Evolutionary conservation across 2,797 vertebrate species (phyloP), one percentile per base, ranked within the genome.

Genomic region (Coendou prehensilis): DNA sequence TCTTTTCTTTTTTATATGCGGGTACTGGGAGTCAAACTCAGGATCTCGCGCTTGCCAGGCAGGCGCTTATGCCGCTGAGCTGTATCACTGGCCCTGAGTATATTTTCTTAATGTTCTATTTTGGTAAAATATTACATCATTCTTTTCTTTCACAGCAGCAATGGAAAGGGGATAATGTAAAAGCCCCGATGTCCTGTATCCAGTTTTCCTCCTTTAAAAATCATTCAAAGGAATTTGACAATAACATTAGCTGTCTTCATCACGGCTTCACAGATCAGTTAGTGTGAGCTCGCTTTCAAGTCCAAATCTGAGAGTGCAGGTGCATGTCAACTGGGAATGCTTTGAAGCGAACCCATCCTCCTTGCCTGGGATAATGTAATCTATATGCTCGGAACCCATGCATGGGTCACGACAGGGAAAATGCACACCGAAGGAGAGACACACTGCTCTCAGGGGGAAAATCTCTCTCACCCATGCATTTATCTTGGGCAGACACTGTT

Each of bases 401-500:
- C 92, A 87, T 93, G 18, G 82, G 82, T 14, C 89, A 91, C 57
- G 28, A 75, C 95, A 79, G 85, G 89, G 92, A 33, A 89, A 97
- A 93, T 54, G 85, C 67, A 57, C 0, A 0, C 41, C 23, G 52
- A 41, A 80, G 78, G 88, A 80, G 61, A 89, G 93, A 96, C 10
- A 18, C 96, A 95, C 50, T 4, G 71, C 89, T 96, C 97, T 97
- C 78, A 2, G 52, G 73, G 63, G 87, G 56, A 90, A 93, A 81
- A 92, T 96, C 73, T 37, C 52, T 63, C 30, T 89, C 71, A 4
- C 50, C 17, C 11, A 37, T 0, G 22, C 92, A 89, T 97, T 97
- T 82, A 97, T 97, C 91, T 94, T 85, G 73, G 93, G 80, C 73
- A 93, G 86, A 96, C 92, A 79, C 79, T 95, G 89, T 97, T 96